A percentile compares a stretch with the other conserved stretches of the same genome.
Evolutionary conservation across 2,797 vertebrate species (phyloP).

Genomic region (Periophthalmus magnuspinnatus): DNA sequence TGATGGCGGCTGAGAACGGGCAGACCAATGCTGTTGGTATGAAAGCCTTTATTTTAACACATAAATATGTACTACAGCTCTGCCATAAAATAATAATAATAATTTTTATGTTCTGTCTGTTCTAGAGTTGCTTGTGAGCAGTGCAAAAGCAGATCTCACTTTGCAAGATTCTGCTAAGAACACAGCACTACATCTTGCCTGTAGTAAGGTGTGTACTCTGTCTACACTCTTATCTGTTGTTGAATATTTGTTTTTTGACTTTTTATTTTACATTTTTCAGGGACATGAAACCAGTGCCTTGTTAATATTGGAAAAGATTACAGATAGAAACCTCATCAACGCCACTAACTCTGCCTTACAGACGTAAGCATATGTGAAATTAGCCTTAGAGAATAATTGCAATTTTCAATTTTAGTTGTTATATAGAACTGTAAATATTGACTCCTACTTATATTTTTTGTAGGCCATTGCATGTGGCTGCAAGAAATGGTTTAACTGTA

Average conservation of each 20-base stretch:
- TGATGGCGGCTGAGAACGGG: constrained; percentile 98
- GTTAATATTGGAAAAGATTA: constrained; percentile 99
- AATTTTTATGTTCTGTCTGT: constrained; percentile 12
- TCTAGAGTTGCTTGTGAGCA: constrained; percentile 94
- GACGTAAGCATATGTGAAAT: constrained; percentile 83
- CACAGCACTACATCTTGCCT: constrained; percentile 96
- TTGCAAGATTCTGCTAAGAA: constrained; percentile 94
- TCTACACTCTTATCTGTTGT: not conserved
- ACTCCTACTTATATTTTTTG: constrained; percentile 22
- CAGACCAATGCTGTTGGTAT: constrained; percentile 96
- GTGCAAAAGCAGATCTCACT: constrained; percentile 94
- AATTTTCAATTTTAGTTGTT: not conserved
- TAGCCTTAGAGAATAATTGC: constrained; percentile 12
- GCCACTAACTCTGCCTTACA: constrained; percentile 97
- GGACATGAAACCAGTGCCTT: constrained; percentile 99
- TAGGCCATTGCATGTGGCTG: constrained; percentile 94
- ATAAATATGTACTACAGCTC: not conserved
- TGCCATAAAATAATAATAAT: constrained; percentile 13
- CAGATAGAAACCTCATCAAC: constrained; percentile 97
- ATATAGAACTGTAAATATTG: constrained; percentile 15
- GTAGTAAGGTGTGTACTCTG: constrained; percentile 87
- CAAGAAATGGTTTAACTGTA: constrained; percentile 94
- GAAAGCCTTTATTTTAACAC: not conserved
- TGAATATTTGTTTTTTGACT: not conserved
- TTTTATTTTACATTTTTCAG: constrained; percentile 65